Percentiles rank a stretch among this genome's conserved stretches.
Evolutionary conservation across 2,797 vertebrate genomes (phyloP).

Genomic region (Acrossocheilus fasciatus): DNA sequence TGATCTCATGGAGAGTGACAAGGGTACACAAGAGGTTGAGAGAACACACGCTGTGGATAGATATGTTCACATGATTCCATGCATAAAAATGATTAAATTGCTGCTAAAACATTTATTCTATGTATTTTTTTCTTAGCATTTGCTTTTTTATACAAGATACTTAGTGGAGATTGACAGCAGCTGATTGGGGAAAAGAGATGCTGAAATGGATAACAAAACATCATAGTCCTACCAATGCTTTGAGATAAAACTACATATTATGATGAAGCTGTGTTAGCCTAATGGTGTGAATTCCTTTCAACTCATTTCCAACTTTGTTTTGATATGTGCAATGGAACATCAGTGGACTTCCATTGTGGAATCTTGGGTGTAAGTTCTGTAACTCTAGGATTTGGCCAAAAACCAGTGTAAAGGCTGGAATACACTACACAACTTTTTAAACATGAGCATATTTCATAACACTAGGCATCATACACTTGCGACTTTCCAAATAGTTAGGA

Average conservation of each 20-base stretch:
- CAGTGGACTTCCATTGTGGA: background rate
- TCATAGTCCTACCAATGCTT: background rate
- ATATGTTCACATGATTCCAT: conserved; percentile 13
- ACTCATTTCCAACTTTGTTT: background rate
- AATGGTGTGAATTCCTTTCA: background rate
- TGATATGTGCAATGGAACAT: background rate
- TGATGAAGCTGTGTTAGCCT: background rate
- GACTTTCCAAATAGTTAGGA: background rate
- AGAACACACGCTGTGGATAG: background rate
- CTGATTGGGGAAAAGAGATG: background rate
- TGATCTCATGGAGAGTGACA: background rate
- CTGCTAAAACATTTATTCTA: background rate
- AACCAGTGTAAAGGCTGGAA: background rate
- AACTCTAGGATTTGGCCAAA: background rate
- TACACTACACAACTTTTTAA: background rate
- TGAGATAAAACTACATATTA: background rate
- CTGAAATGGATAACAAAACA: too few relatives aligned
- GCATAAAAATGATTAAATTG: background rate
- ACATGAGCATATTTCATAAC: background rate
- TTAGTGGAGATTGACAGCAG: background rate
- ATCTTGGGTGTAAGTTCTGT: background rate
- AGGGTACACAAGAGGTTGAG: background rate
- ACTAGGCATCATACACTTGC: background rate
- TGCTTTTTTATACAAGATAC: background rate
- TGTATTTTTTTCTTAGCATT: background rate